phyloP scores from a whole-genome alignment of 2,113 vertebrate species.

The Amphilophus citrinellus region DNA sequence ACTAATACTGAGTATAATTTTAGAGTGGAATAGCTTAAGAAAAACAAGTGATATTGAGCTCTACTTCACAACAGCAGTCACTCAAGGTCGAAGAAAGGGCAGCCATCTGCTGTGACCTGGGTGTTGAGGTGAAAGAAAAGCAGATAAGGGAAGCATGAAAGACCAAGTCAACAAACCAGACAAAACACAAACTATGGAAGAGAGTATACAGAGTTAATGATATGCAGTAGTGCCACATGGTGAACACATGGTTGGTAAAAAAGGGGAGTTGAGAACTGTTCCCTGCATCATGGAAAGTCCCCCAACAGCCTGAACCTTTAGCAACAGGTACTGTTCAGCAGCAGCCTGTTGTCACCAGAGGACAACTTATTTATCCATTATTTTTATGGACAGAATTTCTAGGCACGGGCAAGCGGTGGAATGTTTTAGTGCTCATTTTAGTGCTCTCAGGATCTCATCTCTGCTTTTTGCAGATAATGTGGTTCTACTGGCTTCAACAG shows the following conservation, averaged over 20 bases:
- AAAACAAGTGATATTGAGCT: too few relatives aligned
- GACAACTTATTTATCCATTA: background rate
- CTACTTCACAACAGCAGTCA: too few relatives aligned
- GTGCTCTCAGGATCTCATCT: background rate
- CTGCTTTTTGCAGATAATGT: background rate
- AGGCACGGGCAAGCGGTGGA: background rate
- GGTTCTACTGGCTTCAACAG: background rate
- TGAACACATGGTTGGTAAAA: background rate
- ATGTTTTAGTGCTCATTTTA: background rate
- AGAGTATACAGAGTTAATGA: background rate
- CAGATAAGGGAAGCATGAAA: too few relatives aligned
- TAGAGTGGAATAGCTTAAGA: too few relatives aligned
- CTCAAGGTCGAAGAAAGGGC: too few relatives aligned
- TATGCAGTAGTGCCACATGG: background rate
- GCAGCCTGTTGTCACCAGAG: background rate
- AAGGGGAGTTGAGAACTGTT: too few relatives aligned
- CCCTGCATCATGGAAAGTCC: too few relatives aligned
- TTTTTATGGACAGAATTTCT: background rate
- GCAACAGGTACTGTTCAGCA: background rate
- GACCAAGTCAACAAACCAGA: background rate
- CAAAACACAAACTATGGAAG: background rate
- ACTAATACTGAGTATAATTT: too few relatives aligned
- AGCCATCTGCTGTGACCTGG: too few relatives aligned
- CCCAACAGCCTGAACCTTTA: background rate
- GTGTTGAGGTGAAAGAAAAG: too few relatives aligned